These are phyloP conservation scores for Colletes collaris DNA, from an alignment of 2,888 invertebrate species.

Conservation along the genomic window DNA sequence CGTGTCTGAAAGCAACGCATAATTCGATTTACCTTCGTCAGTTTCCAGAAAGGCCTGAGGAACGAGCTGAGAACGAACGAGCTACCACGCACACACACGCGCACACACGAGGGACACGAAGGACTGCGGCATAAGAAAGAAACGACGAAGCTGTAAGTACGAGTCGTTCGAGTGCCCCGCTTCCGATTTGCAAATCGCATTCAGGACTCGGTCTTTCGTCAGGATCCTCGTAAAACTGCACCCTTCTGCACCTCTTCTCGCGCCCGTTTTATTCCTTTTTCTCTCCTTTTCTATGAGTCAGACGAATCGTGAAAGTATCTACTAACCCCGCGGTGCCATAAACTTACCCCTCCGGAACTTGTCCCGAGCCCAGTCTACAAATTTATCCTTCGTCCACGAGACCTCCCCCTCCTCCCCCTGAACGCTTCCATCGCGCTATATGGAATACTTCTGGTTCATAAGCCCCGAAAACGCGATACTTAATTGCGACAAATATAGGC, in stretches of 20 bases:
- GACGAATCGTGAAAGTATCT: slow-evolving; percentile 67
- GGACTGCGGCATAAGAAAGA: slow-evolving; percentile 26
- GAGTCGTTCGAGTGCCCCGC: slow-evolving; percentile 37
- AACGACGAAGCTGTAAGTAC: slow-evolving; percentile 61
- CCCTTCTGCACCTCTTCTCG: slow-evolving; percentile 4
- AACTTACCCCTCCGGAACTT: slow-evolving; percentile 55
- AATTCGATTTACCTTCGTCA: slow-evolving; percentile 17
- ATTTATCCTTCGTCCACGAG: slow-evolving; percentile 68
- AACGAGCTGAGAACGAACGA: slow-evolving; percentile 35
- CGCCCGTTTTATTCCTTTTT: slow-evolving; percentile 16
- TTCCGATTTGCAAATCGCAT: slow-evolving; percentile 59
- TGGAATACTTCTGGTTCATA: slow-evolving; percentile 77
- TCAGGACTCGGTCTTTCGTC: slow-evolving; percentile 33
- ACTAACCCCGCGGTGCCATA: slow-evolving; percentile 67
- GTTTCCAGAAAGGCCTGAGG: slow-evolving; percentile 57
- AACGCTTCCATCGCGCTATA: slow-evolving; percentile 69
- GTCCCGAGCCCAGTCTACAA: slow-evolving; percentile 55
- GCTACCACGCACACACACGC: slow-evolving; percentile 17
- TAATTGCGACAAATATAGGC: slow-evolving; percentile 81
- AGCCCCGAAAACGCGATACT: slow-evolving; percentile 77
- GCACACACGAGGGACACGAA: slow-evolving; percentile 7
- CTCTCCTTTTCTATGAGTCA: slow-evolving; percentile 68
- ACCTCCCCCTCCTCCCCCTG: slow-evolving; percentile 14
- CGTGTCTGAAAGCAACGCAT: neutral
- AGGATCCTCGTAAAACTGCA: slow-evolving; percentile 56